Evolutionary conservation across 2,113 vertebrate genomes (phyloP).

Genomic region (Ceyx margarethae): DNA sequence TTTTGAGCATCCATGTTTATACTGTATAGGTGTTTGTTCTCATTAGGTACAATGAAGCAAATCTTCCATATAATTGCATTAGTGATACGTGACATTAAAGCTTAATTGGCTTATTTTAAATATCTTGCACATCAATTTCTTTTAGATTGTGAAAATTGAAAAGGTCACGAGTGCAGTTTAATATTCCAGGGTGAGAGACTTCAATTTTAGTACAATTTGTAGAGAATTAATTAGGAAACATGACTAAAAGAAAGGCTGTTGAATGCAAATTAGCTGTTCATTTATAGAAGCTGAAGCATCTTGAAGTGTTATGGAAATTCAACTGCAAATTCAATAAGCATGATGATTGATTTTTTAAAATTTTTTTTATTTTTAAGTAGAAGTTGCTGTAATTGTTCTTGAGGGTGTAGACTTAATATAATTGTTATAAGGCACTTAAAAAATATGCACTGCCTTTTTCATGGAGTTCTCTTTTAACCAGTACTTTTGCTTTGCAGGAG

Average conservation of each 20-base stretch:
- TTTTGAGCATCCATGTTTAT: conserved; percentile 69
- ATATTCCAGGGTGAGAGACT: conserved; percentile 77
- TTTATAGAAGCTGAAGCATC: conserved; percentile 43
- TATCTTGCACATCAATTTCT: conserved; percentile 75
- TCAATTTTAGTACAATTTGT: conserved; percentile 76
- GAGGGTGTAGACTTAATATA: background rate
- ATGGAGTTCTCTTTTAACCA: background rate
- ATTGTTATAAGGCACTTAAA: background rate
- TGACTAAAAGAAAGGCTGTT: conserved; percentile 44
- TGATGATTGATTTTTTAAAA: background rate
- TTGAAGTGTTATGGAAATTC: conserved; percentile 34
- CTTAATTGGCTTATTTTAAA: conserved; percentile 77
- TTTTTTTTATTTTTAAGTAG: conserved; percentile 9
- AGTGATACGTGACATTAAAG: conserved; percentile 77
- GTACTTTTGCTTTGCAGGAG: conserved; percentile 79
- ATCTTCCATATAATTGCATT: conserved; percentile 77
- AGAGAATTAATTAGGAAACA: conserved; percentile 77
- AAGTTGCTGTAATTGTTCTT: conserved; percentile 30
- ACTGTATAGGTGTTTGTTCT: conserved; percentile 74
- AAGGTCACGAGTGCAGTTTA: conserved; percentile 76
- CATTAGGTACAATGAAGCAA: conserved; percentile 76
- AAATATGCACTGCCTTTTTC: background rate
- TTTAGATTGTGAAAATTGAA: conserved; percentile 75
- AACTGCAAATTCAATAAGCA: conserved; percentile 25
- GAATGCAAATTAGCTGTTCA: conserved; percentile 66